phyloP scores from a whole-genome alignment of 2,797 vertebrate species.

The Glossophaga mutica region DNA sequence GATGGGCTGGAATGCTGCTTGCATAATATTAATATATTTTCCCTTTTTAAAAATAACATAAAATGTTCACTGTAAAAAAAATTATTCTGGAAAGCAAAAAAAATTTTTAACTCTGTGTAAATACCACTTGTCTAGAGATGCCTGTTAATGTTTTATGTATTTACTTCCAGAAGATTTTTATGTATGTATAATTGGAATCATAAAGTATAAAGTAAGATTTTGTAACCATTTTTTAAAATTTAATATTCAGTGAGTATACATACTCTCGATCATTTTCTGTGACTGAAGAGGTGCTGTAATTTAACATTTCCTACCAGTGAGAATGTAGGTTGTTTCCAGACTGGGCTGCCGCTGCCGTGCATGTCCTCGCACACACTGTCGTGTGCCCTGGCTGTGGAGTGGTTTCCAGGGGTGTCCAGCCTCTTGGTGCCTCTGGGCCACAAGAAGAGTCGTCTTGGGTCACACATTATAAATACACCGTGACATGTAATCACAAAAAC shows the following conservation, averaged over 20 bases:
- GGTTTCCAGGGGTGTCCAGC: neutral
- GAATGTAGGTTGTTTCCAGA: neutral
- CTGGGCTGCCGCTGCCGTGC: neutral
- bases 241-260: neutral
- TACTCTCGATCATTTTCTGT: neutral
- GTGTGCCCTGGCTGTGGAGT: too few relatives aligned
- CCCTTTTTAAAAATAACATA: neutral
- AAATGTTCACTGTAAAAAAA: neutral
- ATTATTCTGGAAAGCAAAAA: neutral
- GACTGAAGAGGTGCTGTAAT: neutral
- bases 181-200: neutral
- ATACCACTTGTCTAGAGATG: neutral
- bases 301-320: neutral
- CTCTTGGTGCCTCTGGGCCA: too few relatives aligned
- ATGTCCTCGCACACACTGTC: neutral
- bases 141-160: neutral
- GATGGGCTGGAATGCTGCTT: neutral
- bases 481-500: too few relatives aligned
- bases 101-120: neutral
- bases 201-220: neutral
- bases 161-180: neutral
- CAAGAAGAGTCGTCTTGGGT: too few relatives aligned
- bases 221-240: neutral
- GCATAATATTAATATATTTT: neutral
- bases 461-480: too few relatives aligned